Evolutionary conservation across 2,888 invertebrate species (phyloP).

Genomic region (Rhopalosiphum nymphaeae): DNA sequence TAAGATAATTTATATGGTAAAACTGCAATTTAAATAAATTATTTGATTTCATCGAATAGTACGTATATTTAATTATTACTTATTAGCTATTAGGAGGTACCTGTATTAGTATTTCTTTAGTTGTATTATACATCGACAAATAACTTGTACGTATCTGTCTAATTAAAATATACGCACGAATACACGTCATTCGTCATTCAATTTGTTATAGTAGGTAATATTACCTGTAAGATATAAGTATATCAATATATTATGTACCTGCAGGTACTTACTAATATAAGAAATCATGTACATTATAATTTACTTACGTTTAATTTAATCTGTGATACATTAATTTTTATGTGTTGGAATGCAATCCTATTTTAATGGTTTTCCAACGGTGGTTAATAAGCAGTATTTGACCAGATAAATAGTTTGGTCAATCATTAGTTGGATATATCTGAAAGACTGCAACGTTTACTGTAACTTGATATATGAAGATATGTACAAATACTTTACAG

Average conservation of each 20-base stretch:
- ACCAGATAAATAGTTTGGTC: background rate
- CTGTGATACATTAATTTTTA: background rate
- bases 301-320: background rate
- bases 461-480: background rate
- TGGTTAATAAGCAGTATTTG: background rate
- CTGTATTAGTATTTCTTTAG: background rate
- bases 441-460: background rate
- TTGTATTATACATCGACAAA: background rate
- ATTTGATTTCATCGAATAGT: background rate
- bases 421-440: background rate
- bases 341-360: background rate
- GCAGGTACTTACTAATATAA: background rate
- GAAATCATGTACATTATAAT: constrained; percentile 4
- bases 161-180: background rate
- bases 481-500: background rate
- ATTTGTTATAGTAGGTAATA: background rate
- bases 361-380: background rate
- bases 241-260: background rate
- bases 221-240: background rate
- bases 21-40: background rate
- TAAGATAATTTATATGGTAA: background rate
- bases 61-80: background rate
- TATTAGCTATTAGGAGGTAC: background rate
- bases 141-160: background rate
- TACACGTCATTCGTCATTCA: background rate